Conservation (phyloP, 2,113 vertebrate species). For the Ceyx margarethae region DNA sequence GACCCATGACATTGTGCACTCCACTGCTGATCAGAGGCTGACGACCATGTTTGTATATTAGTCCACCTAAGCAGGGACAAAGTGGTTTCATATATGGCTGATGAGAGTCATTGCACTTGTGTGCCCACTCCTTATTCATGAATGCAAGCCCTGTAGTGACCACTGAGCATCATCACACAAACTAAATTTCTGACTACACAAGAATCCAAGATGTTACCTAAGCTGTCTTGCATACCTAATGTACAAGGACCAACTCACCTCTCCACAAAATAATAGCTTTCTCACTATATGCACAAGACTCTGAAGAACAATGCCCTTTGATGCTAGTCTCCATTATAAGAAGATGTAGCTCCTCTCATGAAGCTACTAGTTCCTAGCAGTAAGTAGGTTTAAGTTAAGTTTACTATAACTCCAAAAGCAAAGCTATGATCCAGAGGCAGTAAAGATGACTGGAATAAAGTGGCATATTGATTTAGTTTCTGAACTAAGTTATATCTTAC, state of each 20-base stretch:
- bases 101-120: background rate
- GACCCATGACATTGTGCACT: slow-evolving; percentile 67
- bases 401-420: background rate
- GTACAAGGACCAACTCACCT: background rate
- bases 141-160: background rate
- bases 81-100: background rate
- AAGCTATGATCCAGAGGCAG: background rate
- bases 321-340: background rate
- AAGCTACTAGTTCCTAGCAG: background rate
- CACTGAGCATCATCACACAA: background rate
- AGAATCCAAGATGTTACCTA: background rate
- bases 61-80: slow-evolving; percentile 61
- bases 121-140: background rate
- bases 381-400: background rate
- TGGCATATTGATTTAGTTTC: background rate
- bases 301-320: background rate
- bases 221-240: background rate
- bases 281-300: background rate
- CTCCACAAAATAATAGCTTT: background rate
- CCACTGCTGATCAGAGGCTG: slow-evolving; percentile 82
- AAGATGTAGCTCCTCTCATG: background rate
- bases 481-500: background rate
- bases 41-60: slow-evolving; percentile 72
- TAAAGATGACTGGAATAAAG: background rate
- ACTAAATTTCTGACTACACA: background rate